phyloP scores from a whole-genome alignment of 2,888 invertebrate species.

The Entomobrya proxima region DNA sequence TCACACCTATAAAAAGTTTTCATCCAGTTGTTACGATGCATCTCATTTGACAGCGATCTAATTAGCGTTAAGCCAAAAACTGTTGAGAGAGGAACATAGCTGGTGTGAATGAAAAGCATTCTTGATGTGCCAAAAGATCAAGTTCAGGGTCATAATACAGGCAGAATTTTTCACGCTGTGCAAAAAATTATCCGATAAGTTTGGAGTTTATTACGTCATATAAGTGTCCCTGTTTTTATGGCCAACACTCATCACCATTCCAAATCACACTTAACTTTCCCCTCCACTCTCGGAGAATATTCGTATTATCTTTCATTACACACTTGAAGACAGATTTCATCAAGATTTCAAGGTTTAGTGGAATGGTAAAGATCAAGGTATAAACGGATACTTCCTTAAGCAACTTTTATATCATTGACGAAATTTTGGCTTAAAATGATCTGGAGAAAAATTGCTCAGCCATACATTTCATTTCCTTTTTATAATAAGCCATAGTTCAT shows the following conservation, averaged over 20 bases:
- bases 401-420: no score
- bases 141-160: conserved; percentile 30
- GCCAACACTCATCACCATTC: background rate
- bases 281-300: background rate
- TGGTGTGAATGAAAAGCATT: background rate
- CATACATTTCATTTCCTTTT: no score
- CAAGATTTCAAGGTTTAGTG: no score
- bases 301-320: background rate
- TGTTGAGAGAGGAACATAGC: background rate
- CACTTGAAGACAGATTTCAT: no score
- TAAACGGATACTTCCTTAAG: no score
- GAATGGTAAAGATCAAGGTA: no score
- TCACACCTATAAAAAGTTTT: background rate
- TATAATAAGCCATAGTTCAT: no score
- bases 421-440: no score
- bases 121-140: conserved; percentile 26
- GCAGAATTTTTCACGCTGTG: background rate
- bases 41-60: conserved; percentile 3
- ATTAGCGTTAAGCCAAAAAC: background rate
- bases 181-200: background rate
- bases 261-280: background rate
- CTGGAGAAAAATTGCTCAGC: no score
- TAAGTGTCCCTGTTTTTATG: conserved; percentile 15
- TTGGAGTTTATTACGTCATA: conserved; percentile 18
- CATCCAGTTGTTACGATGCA: background rate